Evolutionary conservation across 2,888 invertebrate species (phyloP).

Genomic region (Heliothis peltigera): DNA sequence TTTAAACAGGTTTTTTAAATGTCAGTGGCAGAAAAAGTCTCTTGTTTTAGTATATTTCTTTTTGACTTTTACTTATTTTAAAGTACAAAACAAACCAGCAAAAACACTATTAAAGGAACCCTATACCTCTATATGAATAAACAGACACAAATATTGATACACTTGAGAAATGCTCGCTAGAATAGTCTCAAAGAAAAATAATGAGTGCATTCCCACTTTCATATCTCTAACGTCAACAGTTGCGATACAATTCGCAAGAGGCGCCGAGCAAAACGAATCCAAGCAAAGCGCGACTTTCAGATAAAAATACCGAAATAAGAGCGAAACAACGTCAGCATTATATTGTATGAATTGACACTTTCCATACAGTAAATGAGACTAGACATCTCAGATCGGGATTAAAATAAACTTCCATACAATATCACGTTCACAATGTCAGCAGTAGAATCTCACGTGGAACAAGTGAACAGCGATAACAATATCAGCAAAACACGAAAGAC

Average conservation of each 20-base stretch:
- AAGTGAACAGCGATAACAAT: constrained; percentile 69
- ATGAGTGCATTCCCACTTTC: constrained; percentile 37
- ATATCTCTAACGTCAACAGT: constrained; percentile 12
- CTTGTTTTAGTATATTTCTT: background rate
- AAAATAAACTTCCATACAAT: constrained; percentile 19
- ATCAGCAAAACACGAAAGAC: constrained; percentile 79
- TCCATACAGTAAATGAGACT: constrained; percentile 1
- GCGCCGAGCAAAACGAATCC: constrained; percentile 11
- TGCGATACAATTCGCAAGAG: constrained; percentile 31
- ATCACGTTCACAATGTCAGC: constrained; percentile 57
- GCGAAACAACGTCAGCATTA: constrained; percentile 6
- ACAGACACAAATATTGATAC: constrained; percentile 10
- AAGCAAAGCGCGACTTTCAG: background rate
- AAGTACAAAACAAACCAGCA: background rate
- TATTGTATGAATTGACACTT: constrained; percentile 24
- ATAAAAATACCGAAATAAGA: constrained; percentile 19
- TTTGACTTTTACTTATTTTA: background rate
- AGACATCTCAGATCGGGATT: constrained; percentile 20
- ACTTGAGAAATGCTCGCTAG: background rate
- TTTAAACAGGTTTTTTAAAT: too few relatives aligned
- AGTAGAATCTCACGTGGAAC: constrained; percentile 52
- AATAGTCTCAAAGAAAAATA: constrained; percentile 37
- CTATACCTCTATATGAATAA: background rate
- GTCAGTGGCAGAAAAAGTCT: too few relatives aligned
- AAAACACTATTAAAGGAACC: background rate